Conservation (phyloP, 2,888 invertebrate species). For the Drosophila maculinotata region DNA sequence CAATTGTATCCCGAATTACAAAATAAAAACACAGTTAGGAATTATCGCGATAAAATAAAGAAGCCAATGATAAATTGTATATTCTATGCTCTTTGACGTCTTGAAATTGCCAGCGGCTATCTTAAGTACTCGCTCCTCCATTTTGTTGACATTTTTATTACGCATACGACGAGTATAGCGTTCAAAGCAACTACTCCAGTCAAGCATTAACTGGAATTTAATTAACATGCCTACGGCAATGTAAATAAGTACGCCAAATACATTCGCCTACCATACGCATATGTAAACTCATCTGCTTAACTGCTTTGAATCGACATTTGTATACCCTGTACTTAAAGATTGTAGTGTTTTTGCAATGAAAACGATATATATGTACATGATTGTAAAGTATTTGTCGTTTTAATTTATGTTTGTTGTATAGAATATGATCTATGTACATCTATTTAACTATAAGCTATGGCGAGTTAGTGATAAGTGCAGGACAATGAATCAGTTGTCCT, state of each 20-base stretch:
- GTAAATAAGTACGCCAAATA: background rate
- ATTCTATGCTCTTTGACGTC: background rate
- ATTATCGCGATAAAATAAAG: constrained; percentile 15
- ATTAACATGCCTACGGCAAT: background rate
- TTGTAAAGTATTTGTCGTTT: constrained; percentile 36
- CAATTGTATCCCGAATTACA: constrained; percentile 24
- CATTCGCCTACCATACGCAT: background rate
- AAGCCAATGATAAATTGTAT: constrained; percentile 16
- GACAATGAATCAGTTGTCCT: constrained; percentile 5
- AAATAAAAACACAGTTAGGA: constrained; percentile 2
- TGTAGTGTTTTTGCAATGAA: too few species aligned
- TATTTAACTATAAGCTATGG: constrained; percentile 52
- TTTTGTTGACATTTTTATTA: background rate
- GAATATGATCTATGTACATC: constrained; percentile 54
- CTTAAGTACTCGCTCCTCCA: background rate
- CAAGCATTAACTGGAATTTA: background rate
- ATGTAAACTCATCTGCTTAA: background rate
- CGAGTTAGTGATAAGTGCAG: constrained; percentile 18
- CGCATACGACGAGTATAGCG: constrained; percentile 3
- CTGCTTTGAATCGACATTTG: background rate
- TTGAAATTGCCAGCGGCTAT: background rate
- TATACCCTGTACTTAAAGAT: too few species aligned
- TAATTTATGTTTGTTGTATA: constrained; percentile 40
- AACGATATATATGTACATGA: background rate
- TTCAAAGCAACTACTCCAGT: background rate